A percentile compares a stretch with the other conserved stretches of the same genome.
phyloP scores from a whole-genome alignment of 2,113 vertebrate genomes.

The Eira barbara region DNA sequence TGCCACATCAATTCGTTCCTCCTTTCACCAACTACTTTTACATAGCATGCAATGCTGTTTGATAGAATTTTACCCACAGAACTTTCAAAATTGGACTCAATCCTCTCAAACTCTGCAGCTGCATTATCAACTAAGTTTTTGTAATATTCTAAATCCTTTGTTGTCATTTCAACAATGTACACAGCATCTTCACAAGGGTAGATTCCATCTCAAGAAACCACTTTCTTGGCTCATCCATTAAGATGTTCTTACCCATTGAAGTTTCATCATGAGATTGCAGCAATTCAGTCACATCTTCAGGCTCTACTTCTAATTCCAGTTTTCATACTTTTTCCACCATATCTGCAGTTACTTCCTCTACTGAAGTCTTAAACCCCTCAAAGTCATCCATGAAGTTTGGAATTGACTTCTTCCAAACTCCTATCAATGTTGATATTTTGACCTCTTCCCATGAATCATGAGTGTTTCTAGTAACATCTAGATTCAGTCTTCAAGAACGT shows the following conservation, averaged over 20 bases:
- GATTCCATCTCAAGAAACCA: neutral
- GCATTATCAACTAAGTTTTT: neutral
- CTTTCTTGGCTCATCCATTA: neutral
- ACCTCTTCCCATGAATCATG: neutral
- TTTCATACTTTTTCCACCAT: neutral
- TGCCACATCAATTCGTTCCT: neutral
- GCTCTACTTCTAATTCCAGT: neutral
- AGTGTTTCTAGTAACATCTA: neutral
- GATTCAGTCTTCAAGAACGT: neutral
- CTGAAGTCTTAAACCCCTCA: neutral
- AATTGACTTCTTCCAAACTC: neutral
- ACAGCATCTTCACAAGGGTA: neutral
- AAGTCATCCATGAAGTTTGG: neutral
- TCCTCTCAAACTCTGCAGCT: neutral
- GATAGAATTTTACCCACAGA: neutral
- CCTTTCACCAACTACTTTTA: neutral
- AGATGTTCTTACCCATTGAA: neutral
- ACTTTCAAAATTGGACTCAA: neutral
- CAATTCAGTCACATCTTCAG: neutral
- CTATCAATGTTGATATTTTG: neutral
- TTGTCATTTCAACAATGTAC: neutral
- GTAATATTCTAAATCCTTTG: neutral
- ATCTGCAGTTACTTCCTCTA: neutral
- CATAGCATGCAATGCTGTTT: neutral
- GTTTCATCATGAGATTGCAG: neutral